Evolutionary conservation across 2,888 invertebrate genomes (phyloP).

Genomic region (Lysandra bellargus): DNA sequence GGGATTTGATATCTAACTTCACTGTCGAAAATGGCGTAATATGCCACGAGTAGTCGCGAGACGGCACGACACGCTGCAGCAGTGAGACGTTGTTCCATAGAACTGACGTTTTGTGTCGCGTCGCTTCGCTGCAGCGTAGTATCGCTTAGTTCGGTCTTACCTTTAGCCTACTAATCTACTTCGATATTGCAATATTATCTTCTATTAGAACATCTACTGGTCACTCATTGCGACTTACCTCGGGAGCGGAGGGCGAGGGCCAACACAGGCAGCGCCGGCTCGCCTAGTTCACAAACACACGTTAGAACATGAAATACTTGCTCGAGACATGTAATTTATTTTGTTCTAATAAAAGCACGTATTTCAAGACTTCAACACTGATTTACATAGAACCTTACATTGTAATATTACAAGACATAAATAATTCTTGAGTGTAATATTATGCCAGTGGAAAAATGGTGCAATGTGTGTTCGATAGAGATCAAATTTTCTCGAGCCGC

Average conservation of each 20-base stretch:
- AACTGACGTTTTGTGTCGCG: too few relatives aligned
- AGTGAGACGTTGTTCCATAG: too few relatives aligned
- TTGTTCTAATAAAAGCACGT: neutral
- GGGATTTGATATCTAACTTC: too few relatives aligned
- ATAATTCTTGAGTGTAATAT: neutral
- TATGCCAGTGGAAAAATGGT: too few relatives aligned
- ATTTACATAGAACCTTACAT: neutral
- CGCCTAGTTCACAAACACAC: neutral
- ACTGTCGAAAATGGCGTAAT: too few relatives aligned
- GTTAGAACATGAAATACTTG: neutral
- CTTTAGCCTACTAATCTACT: neutral
- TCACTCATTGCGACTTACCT: slow-evolving; percentile 8
- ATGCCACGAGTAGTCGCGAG: too few relatives aligned
- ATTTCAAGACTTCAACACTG: neutral
- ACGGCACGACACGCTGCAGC: too few relatives aligned
- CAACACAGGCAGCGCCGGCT: slow-evolving; percentile 15
- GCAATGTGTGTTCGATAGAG: too few relatives aligned
- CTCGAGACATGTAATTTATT: neutral
- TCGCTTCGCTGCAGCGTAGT: too few relatives aligned
- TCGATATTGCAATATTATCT: neutral
- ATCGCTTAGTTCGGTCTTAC: too few relatives aligned
- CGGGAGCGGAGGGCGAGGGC: slow-evolving; percentile 22
- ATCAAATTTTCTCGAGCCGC: too few relatives aligned
- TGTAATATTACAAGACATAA: neutral
- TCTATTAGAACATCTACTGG: neutral